Conservation (phyloP, 2,113 vertebrate genomes). For the Chascanopsetta lugubris region DNA sequence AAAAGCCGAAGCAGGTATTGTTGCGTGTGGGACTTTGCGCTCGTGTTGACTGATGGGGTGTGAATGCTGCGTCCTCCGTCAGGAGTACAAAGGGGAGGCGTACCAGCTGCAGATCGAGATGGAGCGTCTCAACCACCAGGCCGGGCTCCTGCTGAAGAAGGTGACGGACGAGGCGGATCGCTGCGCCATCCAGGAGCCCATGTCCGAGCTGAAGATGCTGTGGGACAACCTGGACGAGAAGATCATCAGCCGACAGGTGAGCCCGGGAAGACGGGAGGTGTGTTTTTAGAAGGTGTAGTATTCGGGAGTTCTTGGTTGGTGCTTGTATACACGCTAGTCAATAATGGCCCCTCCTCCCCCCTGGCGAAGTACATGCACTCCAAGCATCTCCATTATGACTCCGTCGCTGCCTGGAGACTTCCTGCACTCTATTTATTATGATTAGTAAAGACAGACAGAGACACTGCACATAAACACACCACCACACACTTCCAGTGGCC, state of each 20-base stretch:
- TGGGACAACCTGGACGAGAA: slow-evolving; percentile 93
- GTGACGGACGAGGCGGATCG: slow-evolving; percentile 89
- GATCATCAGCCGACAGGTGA: slow-evolving; percentile 94
- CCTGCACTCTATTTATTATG: too few species aligned
- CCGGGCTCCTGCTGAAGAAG: slow-evolving; percentile 92
- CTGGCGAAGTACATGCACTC: too few species aligned
- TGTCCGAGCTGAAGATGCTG: slow-evolving; percentile 90
- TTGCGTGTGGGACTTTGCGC: slow-evolving; percentile 25
- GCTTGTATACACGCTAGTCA: too few species aligned
- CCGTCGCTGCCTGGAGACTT: too few species aligned
- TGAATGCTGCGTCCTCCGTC: slow-evolving; percentile 9
- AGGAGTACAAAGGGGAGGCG: slow-evolving; percentile 95
- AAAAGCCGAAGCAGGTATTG: slow-evolving; percentile 22
- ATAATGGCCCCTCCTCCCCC: too few species aligned
- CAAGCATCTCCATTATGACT: too few species aligned
- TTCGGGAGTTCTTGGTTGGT: too few species aligned
- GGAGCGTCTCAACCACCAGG: slow-evolving; percentile 95
- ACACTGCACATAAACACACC: too few species aligned
- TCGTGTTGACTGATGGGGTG: slow-evolving; percentile 48
- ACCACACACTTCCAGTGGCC: too few species aligned
- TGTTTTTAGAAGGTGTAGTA: too few species aligned
- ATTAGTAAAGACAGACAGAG: too few species aligned
- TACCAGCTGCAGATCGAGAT: slow-evolving; percentile 99
- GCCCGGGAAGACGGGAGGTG: slow-evolving; percentile 39
- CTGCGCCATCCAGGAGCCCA: slow-evolving; percentile 89